Evolutionary conservation across 2,888 invertebrate genomes (phyloP), one percentile per base, ranked within the genome.

Genomic region (Trichopoda pennipes): DNA sequence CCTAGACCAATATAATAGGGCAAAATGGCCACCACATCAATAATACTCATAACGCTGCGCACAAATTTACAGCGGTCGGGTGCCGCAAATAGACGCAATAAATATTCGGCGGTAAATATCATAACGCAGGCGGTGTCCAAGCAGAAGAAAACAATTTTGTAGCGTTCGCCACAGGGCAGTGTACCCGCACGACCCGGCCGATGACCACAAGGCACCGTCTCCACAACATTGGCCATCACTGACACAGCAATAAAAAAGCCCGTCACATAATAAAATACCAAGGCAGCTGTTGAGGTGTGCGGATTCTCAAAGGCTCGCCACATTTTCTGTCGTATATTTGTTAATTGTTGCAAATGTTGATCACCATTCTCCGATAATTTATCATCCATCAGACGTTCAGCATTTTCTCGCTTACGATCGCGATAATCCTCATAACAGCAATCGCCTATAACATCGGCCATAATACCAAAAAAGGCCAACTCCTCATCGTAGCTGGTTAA

Each of bases 231-330:
- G 79, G 99, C 99, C 95, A 99, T 96, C 88, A 99, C 99, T 84
- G 98, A 99, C 61, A 99, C 98, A 86, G 99, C 99, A 88, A 99
- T 99, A 93, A 99, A 99, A 92, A 99, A 99, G 72, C 99, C 99
- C 60, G 99, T 99, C 81, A 99, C 99, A 92, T 99, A 99, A 92
- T 99, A 99, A 92, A 99, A 99, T 82, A 99, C 99, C 87, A 99
- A 93, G n/a, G 99, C 99, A 8, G 99, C 96, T 51, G 99, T 99
- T 78, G 98, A 98, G 80, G 98, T 98, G 92, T 99, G 99, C 38
- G 99, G 98, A 92, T 99, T 99, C 92, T 99, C 99, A 91, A 99
- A 99, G 63, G 99, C 99, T 87, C 99, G 93, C 99, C 99, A 99
- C 98, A 99, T 98, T 92, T 97, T 96, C 91, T 99, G 96, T 86